phyloP scores from a whole-genome alignment of 2,888 invertebrate species.

The Meta bourneti region DNA sequence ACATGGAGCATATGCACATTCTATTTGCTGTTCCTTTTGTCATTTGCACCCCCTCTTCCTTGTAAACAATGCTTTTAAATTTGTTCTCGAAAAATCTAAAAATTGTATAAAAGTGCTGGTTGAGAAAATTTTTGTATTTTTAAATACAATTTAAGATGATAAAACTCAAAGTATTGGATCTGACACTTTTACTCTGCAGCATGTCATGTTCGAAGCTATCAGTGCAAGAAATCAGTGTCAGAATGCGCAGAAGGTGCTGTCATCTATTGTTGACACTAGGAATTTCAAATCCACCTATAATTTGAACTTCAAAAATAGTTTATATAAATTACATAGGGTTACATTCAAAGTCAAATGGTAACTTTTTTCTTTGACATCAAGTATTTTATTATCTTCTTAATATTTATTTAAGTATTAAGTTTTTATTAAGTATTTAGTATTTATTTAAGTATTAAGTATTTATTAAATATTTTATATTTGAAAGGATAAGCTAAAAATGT shows the following conservation, averaged over 20 bases:
- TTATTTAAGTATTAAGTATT: no score
- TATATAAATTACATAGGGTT: background rate
- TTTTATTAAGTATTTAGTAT: no score
- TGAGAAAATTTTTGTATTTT: background rate
- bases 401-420: no score
- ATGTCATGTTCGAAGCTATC: background rate
- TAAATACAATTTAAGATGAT: background rate
- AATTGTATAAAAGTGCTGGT: background rate
- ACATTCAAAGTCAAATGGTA: background rate
- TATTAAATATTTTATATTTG: no score
- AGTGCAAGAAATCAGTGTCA: slow-evolving; percentile 14
- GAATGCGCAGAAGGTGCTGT: slow-evolving; percentile 43
- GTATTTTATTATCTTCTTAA: no score
- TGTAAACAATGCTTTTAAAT: background rate
- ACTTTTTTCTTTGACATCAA: background rate
- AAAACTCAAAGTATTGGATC: background rate
- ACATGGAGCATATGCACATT: slow-evolving; percentile 68
- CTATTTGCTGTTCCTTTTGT: slow-evolving; percentile 44
- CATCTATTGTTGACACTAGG: slow-evolving; percentile 39
- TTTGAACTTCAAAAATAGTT: background rate
- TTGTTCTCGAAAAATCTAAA: background rate
- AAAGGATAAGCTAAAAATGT: no score
- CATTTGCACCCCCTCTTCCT: slow-evolving; percentile 4
- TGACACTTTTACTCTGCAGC: background rate
- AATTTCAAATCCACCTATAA: background rate